Conservation (phyloP, 2,888 invertebrate genomes). For the Norana najaformis region DNA sequence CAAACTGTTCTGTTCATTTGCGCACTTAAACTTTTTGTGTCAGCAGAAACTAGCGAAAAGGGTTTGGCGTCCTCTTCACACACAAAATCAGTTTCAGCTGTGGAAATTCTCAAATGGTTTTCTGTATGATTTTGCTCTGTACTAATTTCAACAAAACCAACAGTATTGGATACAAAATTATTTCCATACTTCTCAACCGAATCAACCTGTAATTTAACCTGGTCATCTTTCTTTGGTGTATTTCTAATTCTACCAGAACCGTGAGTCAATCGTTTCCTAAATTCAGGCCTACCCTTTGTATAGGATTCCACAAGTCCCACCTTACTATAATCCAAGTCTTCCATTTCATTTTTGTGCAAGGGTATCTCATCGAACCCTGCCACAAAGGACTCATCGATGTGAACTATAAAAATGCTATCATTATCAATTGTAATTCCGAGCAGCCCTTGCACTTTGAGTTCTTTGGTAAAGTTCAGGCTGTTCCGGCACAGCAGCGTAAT, state of each 20-base stretch:
- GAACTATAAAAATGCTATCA: neutral
- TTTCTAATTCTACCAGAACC: neutral
- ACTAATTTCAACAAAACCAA: neutral
- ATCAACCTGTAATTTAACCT: neutral
- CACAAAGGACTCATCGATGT: neutral
- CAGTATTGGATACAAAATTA: neutral
- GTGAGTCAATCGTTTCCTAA: neutral
- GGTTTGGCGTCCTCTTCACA: neutral
- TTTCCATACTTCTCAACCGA: neutral
- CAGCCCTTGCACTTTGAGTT: constrained; percentile 27
- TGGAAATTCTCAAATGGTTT: neutral
- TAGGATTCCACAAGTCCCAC: neutral
- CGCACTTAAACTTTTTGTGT: neutral
- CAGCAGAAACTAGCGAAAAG: neutral
- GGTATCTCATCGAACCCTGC: neutral
- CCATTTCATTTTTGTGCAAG: neutral
- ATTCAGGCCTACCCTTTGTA: neutral
- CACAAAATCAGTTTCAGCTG: neutral
- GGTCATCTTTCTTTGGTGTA: neutral
- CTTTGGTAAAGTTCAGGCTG: constrained; percentile 8
- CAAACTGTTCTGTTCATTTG: neutral
- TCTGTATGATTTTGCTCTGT: neutral
- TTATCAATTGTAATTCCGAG: constrained; percentile 27
- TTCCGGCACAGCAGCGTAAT: constrained; percentile 25
- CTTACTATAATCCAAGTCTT: neutral